Evolutionary conservation across 1,140 invertebrate species (phyloP), one percentile per base, ranked within the genome.

Genomic region (Penaeus indicus): DNA sequence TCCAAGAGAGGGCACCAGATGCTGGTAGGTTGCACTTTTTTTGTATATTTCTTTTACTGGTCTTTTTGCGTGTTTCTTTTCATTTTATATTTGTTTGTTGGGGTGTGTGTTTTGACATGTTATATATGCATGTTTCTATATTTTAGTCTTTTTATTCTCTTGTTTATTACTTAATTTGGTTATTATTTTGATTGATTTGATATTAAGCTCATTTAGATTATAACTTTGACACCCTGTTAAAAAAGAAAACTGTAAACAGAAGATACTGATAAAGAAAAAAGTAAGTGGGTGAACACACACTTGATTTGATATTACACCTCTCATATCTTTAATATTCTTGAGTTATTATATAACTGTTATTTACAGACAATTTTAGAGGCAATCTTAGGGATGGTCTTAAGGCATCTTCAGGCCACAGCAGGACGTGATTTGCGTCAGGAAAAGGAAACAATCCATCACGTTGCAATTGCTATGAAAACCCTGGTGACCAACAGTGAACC

Each of bases 1-100:
- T 98, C 98, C 75, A 95, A 97, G 79, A 94, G 99, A 90, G 97
- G 97, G 63, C 97, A 98, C 93, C 99, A 99, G 93, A 99, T 99
- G 98, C 94, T 99, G 92, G 85, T 91, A n/a, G 63, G 80, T 22
- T 38, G 27, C 22, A 11, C 21, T 7, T 18, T 18, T 13, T 13
- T 3, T 16, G 27, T 75, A 19, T 75, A 10, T 54, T 75, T 72
- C 54, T 69, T 72, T 64, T 13, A 3, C 25, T 27, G 11, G 5
- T 27, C 27, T 38, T 32, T 75, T 13, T 75, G 22, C 4, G 10
- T 75, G 0, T 27, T 32, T 75, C 21, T 75, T 75, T 75, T 25
- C 27, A 16, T 54, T 13, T 54, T 54, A 0, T 54, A 16, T 11
- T 54, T 54, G 54, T 54, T 54, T 54, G 10, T 54, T 54, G 0